Base-by-base conservation (phyloP, 2,888 invertebrate genomes). In the Amphipoea lucens region DNA sequence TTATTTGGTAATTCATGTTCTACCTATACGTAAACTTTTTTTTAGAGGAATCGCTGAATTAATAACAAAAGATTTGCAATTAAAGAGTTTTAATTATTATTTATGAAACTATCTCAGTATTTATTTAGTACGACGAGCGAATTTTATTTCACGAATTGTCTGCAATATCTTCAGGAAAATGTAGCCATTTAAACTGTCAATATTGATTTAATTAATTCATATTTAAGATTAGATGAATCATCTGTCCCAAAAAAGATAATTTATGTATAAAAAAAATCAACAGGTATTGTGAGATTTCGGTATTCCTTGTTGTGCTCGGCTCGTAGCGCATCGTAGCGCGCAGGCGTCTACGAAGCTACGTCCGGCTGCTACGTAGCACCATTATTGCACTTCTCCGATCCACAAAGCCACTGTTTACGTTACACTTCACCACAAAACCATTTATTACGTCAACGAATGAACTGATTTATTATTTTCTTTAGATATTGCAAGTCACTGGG, bases 261-360 rank as follows among this genome's bases (percentile, higher is more conserved):
- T 45, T 74, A 36, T 57, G 51, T 3, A 54, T 12, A 63, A 79
- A 84, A 88, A 90, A 90, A 90, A 87, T 92, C 94, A 93, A 94
- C 94, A 94, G 93, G 94, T 94, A 93, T 92, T 90, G 90, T 91
- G 90, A 79, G 76, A 85, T 82, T 87, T 86, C 81, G 79, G 83
- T 79, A 88, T 89, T 85, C 82, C 86, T 88, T 87, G 89, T 89
- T 89, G 89, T 92, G 92, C 90, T 87, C 93, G 94, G 92, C 90
- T 88, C 93, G 94, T 94, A 93, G 93, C 88, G 66, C 79, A 81
- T 23, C 93, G 96, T 95, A 95, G 94, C 93, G 95, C 96, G 96
- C 96, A 94, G 92, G 96, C 96, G 96, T 93, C 94, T 95, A 96
- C 96, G 94, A 87, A 77, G 91, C 94, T 95, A 95, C 95, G 94